These are phyloP conservation scores for Potamarius usumacintae DNA, from an alignment of 2,113 vertebrate species.

Conservation along the genomic window DNA sequence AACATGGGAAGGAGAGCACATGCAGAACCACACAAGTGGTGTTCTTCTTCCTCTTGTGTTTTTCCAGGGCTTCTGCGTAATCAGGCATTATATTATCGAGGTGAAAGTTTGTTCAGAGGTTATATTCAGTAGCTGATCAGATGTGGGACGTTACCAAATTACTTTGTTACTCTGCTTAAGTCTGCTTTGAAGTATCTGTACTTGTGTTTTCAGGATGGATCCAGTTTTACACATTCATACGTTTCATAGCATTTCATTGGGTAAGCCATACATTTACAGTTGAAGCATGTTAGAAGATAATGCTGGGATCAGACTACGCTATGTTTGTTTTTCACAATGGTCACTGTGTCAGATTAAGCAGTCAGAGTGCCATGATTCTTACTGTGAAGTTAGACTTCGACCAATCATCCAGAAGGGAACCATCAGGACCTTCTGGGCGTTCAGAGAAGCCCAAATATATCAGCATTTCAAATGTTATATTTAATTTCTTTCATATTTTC, in stretches of 20 bases:
- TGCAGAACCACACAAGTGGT: neutral
- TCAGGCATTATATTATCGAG: neutral
- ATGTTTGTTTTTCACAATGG: too few relatives aligned
- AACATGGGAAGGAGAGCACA: neutral
- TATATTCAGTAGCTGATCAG: neutral
- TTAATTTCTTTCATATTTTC: too few relatives aligned
- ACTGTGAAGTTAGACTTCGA: too few relatives aligned
- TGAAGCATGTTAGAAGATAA: neutral
- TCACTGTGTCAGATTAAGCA: too few relatives aligned
- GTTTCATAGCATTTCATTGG: neutral
- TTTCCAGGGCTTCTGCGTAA: neutral
- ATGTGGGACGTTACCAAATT: neutral
- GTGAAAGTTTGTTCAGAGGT: neutral
- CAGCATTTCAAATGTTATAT: too few relatives aligned
- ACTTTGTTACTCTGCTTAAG: neutral
- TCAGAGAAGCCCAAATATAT: too few relatives aligned
- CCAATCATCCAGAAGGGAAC: too few relatives aligned
- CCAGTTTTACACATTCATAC: neutral
- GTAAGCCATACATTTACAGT: neutral
- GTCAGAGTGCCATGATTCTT: too few relatives aligned
- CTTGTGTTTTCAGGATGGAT: neutral
- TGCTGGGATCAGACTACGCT: too few relatives aligned
- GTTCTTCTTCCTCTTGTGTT: neutral
- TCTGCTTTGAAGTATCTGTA: neutral
- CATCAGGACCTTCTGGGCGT: too few relatives aligned